Base-by-base conservation (phyloP, 2,797 vertebrate genomes). In the Distichodus sexfasciatus region DNA sequence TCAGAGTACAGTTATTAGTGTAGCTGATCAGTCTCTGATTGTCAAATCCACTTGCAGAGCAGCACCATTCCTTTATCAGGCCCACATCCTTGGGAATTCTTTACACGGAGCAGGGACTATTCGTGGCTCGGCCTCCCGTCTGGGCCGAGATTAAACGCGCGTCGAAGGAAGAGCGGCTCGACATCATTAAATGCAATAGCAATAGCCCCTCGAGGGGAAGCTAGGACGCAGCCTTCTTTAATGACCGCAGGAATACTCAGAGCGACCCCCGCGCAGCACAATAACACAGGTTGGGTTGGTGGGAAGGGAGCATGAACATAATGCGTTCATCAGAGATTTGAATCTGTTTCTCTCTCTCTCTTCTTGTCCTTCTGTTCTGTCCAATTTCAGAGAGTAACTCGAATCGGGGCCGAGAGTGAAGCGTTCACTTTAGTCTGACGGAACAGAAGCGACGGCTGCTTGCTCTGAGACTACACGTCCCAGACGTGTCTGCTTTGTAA, bases 101-200 rank as follows among this genome's bases (percentile, higher is more conserved):
- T 40, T 7, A 31, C 46, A 61, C 36, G 9, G 35, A 54, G 26
- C 12, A 29, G 46, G 40, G 38, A 38, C 64, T 23, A 33, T 54
- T 55, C 64, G 44, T 36, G 3, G 7, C 4, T 41, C n/a, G 31
- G 50, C 17, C 15, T 74, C 50, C 41, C 15, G 26, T 35, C 51
- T 43, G 21, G 19, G 5, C 58, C 35, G 59, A 74, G 51, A 64
- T 74, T 64, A 74, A 58, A 47, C 46, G 46, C 6, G 15, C 46
- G 51, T 68, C 57, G 51, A 69, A 50, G n/a, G 72, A 60, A 61
- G 15, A 54, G 41, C 14, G 31, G 65, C 66, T 64, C 26, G 31
- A 23, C 66, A 74, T 64, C 72, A 69, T 74, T 74, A 74, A 74
- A 44, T 64, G 72, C 36, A 38, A n/a, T 43, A 50, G 59, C 59